These are phyloP conservation scores for Agrochola litura DNA, from an alignment of 2,888 invertebrate species.

Conservation along the genomic window DNA sequence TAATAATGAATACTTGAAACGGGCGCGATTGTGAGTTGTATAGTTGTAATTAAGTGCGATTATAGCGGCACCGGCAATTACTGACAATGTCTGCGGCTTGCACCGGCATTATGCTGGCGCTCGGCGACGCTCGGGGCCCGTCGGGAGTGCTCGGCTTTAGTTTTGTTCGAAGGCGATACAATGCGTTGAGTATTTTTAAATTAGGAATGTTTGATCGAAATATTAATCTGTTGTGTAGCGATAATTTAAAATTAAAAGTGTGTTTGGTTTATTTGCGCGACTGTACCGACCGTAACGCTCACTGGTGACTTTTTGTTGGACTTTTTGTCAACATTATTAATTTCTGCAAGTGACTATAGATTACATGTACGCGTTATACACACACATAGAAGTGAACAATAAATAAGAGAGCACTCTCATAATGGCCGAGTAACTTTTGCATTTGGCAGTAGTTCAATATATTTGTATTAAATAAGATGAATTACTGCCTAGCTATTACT, in stretches of 20 bases:
- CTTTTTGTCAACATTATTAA: slow-evolving; percentile 64
- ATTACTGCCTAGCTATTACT: slow-evolving; percentile 68
- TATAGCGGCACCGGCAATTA: slow-evolving; percentile 85
- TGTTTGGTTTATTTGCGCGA: slow-evolving; percentile 37
- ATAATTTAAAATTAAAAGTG: slow-evolving; percentile 39
- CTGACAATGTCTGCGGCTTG: slow-evolving; percentile 82
- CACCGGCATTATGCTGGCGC: slow-evolving; percentile 68
- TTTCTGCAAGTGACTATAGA: slow-evolving; percentile 53
- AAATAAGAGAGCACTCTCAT: slow-evolving; percentile 66
- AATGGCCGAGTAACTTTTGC: slow-evolving; percentile 72
- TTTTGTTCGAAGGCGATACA: slow-evolving; percentile 45
- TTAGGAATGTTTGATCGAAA: slow-evolving; percentile 57
- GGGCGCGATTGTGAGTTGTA: slow-evolving; percentile 86
- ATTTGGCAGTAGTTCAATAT: slow-evolving; percentile 78
- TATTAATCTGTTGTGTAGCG: slow-evolving; percentile 36
- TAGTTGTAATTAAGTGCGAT: slow-evolving; percentile 88
- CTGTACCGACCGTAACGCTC: slow-evolving; percentile 47
- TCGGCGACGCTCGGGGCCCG: slow-evolving; percentile 63
- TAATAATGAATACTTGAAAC: slow-evolving; percentile 88
- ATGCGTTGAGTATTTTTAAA: slow-evolving; percentile 57
- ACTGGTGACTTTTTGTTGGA: slow-evolving; percentile 42
- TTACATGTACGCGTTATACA: slow-evolving; percentile 38
- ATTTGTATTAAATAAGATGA: slow-evolving; percentile 77
- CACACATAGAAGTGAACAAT: slow-evolving; percentile 52
- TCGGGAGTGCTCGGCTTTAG: slow-evolving; percentile 54